Conservation (phyloP, 1,140 invertebrate genomes). For the Vollenhovia emeryi region DNA sequence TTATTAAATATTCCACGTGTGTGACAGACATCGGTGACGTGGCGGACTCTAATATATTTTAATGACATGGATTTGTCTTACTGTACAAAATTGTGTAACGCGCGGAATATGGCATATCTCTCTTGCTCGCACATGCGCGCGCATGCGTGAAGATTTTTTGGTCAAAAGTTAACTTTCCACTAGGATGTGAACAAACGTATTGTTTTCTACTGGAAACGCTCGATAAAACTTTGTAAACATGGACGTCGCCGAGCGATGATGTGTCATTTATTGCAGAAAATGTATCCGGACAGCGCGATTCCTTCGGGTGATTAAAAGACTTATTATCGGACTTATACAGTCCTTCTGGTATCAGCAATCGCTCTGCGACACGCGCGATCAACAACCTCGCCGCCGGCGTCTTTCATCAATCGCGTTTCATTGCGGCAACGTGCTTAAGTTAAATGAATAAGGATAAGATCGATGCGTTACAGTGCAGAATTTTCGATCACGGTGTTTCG, state of each 20-base stretch:
- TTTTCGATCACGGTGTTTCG: slow-evolving; percentile 38
- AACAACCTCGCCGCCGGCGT: slow-evolving; percentile 31
- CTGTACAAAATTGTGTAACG: not conserved
- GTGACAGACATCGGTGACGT: not conserved
- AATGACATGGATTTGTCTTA: not conserved
- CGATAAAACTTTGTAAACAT: slow-evolving; percentile 37
- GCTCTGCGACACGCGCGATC: slow-evolving; percentile 42
- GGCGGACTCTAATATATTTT: not conserved
- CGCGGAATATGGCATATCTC: not conserved
- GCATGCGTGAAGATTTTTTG: not conserved
- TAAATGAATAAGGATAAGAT: slow-evolving; percentile 55
- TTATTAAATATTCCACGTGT: slow-evolving; percentile 18
- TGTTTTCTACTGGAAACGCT: not conserved
- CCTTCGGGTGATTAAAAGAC: slow-evolving; percentile 35
- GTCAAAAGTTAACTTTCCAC: not conserved
- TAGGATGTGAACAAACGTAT: not conserved
- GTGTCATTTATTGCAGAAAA: slow-evolving; percentile 26
- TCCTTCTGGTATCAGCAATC: slow-evolving; percentile 45
- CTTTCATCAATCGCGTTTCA: slow-evolving; percentile 50
- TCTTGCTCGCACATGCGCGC: too few species aligned
- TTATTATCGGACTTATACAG: slow-evolving; percentile 44
- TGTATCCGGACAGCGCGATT: slow-evolving; percentile 21
- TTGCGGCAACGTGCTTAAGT: slow-evolving; percentile 33
- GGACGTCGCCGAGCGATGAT: slow-evolving; percentile 10
- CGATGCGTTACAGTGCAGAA: slow-evolving; percentile 53